These are phyloP conservation scores for Diarsia brunnea DNA, from an alignment of 2,888 invertebrate species.

Conservation along the genomic window DNA sequence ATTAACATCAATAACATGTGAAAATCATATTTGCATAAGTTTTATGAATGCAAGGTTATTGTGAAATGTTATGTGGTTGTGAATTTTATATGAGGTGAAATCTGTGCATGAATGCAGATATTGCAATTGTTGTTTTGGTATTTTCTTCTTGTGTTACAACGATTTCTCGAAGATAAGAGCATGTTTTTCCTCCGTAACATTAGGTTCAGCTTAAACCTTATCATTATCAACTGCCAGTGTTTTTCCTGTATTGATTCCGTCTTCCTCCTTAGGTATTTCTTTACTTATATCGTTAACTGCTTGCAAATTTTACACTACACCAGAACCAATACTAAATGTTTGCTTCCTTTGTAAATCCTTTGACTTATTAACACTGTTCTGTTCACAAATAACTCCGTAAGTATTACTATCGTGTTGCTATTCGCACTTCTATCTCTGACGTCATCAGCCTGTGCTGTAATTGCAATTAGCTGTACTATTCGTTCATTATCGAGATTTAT, in stretches of 20 bases:
- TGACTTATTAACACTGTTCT: constrained; percentile 16
- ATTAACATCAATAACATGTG: constrained; percentile 44
- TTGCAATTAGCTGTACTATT: constrained; percentile 50
- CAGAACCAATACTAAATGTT: not conserved
- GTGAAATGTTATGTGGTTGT: constrained; percentile 35
- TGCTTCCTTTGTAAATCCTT: constrained; percentile 6
- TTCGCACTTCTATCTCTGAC: constrained; percentile 48
- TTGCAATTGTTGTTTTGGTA: not conserved
- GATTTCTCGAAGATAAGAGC: not conserved
- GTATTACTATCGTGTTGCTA: constrained; percentile 31
- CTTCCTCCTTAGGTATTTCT: not conserved
- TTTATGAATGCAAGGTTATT: constrained; percentile 44
- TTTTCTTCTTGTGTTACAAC: not conserved
- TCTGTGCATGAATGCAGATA: constrained; percentile 11
- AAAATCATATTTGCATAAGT: constrained; percentile 57
- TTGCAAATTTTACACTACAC: not conserved
- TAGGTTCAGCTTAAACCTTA: not conserved
- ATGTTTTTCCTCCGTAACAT: not conserved
- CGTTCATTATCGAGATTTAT: constrained; percentile 49
- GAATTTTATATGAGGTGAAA: constrained; percentile 54
- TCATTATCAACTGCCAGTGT: not conserved
- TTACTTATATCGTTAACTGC: not conserved
- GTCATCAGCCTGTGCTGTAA: constrained; percentile 50
- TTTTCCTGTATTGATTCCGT: not conserved
- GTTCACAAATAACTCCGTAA: constrained; percentile 14